These are phyloP conservation scores for Sarcophaga peregrina DNA, from an alignment of 1,140 invertebrate species.

Conservation along the genomic window DNA sequence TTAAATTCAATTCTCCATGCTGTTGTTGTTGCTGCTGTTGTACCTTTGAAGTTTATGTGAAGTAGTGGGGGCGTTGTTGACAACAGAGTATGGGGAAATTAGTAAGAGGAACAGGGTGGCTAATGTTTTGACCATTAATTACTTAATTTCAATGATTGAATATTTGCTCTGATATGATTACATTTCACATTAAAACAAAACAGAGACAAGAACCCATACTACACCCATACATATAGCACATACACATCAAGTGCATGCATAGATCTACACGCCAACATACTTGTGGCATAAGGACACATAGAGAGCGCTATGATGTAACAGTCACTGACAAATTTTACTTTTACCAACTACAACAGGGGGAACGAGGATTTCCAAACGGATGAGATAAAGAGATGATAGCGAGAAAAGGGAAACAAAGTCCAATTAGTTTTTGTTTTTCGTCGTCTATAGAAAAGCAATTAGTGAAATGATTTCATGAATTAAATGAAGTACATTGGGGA, in stretches of 20 bases:
- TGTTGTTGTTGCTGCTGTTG: not conserved
- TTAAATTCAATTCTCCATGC: not conserved
- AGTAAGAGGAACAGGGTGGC: not conserved
- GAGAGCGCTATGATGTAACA: no score
- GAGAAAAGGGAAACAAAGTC: not conserved
- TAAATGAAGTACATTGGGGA: not conserved
- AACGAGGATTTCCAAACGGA: not conserved
- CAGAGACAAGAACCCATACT: no score
- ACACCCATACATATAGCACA: no score
- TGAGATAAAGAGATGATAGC: not conserved
- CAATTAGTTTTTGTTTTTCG: not conserved
- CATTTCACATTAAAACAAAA: not conserved
- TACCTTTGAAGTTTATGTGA: not conserved
- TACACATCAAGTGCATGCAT: no score
- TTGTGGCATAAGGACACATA: no score
- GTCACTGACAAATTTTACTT: no score
- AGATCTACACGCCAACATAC: no score
- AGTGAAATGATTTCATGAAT: slow-evolving; percentile 6
- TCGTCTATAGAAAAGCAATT: not conserved
- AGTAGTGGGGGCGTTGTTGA: not conserved
- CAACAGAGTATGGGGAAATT: not conserved
- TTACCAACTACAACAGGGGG: not conserved
- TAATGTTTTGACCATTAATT: slow-evolving; percentile 41
- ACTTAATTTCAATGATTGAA: slow-evolving; percentile 41
- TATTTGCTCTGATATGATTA: slow-evolving; percentile 29